A percentile compares a stretch with the other conserved stretches of the same genome.
These are phyloP conservation scores for Umimayanthus kanabou DNA, from an alignment of 92 coral and sea anemone genomes.

Conservation along the genomic window DNA sequence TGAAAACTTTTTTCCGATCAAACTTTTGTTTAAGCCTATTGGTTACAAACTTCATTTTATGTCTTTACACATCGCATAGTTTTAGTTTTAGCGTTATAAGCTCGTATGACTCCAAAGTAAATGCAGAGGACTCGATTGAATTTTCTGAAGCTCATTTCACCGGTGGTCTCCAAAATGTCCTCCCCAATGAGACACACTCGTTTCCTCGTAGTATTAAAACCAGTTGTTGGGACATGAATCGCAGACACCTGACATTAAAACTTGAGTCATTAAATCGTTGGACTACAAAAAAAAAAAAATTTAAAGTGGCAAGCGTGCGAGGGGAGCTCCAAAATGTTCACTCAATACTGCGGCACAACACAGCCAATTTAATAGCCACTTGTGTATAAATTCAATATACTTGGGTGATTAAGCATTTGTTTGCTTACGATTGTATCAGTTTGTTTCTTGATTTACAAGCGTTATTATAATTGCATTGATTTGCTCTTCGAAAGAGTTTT, in stretches of 20 bases:
- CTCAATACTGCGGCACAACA: constrained; percentile 25
- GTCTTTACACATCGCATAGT: constrained; percentile 16
- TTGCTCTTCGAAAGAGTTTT: constrained; percentile 11
- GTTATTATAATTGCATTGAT: constrained; percentile 22
- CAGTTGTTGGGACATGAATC: constrained; percentile 22
- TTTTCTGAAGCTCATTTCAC: constrained; percentile 14
- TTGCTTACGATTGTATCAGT: constrained; percentile 25
- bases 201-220: constrained; percentile 26
- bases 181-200: constrained; percentile 5
- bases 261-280: constrained; percentile 32
- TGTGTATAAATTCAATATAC: constrained; percentile 12
- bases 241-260: not conserved
- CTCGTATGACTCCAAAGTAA: constrained; percentile 6
- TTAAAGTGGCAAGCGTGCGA: constrained; percentile 32
- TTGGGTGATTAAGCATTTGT: constrained; percentile 7
- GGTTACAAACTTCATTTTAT: constrained; percentile 14
- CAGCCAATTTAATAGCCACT: constrained; percentile 16
- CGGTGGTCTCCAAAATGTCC: constrained; percentile 17
- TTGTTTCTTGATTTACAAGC: constrained; percentile 22
- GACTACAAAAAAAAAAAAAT: not conserved
- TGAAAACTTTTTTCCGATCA: constrained; percentile 15
- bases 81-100: constrained; percentile 20
- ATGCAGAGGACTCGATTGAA: no score
- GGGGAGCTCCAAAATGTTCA: constrained; percentile 12
- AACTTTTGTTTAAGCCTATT: constrained; percentile 4